Evolutionary conservation across 2,113 vertebrate species (phyloP).

Genomic region (Carassius auratus): DNA sequence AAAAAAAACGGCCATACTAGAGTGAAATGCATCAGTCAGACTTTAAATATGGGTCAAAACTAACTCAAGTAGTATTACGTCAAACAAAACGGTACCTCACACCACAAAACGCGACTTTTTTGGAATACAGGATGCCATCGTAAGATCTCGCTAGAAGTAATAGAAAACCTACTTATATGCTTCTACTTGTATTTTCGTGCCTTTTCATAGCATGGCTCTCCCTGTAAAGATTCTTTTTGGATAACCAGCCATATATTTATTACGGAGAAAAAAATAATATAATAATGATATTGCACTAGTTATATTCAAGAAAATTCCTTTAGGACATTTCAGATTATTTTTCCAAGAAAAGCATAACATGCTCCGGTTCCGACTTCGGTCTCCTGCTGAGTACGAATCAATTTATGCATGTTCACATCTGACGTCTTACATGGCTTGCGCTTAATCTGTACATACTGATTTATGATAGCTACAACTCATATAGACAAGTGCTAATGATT

Average conservation of each 20-base stretch:
- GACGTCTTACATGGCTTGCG: slow-evolving; percentile 1
- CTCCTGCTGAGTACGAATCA: slow-evolving; percentile 1
- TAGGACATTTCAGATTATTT: slow-evolving; percentile 43
- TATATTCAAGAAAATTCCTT: slow-evolving; percentile 6
- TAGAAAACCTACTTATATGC: slow-evolving; percentile 7
- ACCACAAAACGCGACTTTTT: background rate
- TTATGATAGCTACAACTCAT: slow-evolving; percentile 15
- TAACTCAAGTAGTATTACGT: background rate
- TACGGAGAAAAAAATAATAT: slow-evolving; percentile 13
- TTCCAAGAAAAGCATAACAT: slow-evolving; percentile 13
- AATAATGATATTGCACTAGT: slow-evolving; percentile 49
- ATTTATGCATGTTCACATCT: slow-evolving; percentile 41
- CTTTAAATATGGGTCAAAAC: background rate
- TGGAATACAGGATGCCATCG: background rate
- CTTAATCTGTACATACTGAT: slow-evolving; percentile 41
- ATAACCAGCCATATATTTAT: slow-evolving; percentile 54
- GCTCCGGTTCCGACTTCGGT: slow-evolving; percentile 12
- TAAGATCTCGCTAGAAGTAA: background rate
- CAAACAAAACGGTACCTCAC: slow-evolving; percentile 23
- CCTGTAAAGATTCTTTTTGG: slow-evolving; percentile 32
- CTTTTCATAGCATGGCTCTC: slow-evolving; percentile 39
- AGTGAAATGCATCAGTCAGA: background rate
- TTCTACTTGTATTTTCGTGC: slow-evolving; percentile 28
- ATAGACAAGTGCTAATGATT: slow-evolving; percentile 23
- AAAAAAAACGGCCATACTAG: background rate